These are phyloP conservation scores for Jaculus jaculus DNA, from an alignment of 2,113 vertebrate genomes.

Conservation along the genomic window DNA sequence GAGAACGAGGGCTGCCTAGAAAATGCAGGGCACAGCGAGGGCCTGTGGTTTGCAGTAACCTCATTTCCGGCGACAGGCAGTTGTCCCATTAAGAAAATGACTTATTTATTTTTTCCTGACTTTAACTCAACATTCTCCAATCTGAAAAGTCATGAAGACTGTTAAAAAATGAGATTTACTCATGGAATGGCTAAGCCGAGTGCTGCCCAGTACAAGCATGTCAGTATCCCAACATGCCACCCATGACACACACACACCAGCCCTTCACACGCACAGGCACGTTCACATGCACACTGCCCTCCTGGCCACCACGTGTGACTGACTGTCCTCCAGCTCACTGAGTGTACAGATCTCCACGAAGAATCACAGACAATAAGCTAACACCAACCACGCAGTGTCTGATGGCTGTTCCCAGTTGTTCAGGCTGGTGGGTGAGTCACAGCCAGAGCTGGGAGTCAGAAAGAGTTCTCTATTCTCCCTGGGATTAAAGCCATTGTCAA, in stretches of 20 bases:
- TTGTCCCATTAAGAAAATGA: neutral
- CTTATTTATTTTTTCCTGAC: neutral
- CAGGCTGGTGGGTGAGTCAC: neutral
- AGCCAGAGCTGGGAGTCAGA: neutral
- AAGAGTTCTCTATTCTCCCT: too few species aligned
- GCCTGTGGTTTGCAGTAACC: neutral
- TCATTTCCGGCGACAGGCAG: neutral
- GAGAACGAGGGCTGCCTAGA: neutral
- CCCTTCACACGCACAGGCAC: neutral
- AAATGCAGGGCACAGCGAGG: neutral
- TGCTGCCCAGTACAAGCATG: neutral
- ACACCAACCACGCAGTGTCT: too few species aligned
- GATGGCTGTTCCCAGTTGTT: too few species aligned
- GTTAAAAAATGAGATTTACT: neutral
- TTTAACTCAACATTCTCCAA: neutral
- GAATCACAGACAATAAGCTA: neutral
- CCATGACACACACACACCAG: accelerated
- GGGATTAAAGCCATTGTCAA: neutral
- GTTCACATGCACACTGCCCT: accelerated
- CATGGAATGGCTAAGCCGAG: neutral
- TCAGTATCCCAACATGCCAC: too few species aligned
- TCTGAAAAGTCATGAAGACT: neutral
- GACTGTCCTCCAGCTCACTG: neutral
- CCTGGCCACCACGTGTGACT: neutral
- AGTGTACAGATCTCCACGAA: neutral